Base-by-base conservation (phyloP, 1,140 invertebrate genomes). In the Bombus confusus region DNA sequence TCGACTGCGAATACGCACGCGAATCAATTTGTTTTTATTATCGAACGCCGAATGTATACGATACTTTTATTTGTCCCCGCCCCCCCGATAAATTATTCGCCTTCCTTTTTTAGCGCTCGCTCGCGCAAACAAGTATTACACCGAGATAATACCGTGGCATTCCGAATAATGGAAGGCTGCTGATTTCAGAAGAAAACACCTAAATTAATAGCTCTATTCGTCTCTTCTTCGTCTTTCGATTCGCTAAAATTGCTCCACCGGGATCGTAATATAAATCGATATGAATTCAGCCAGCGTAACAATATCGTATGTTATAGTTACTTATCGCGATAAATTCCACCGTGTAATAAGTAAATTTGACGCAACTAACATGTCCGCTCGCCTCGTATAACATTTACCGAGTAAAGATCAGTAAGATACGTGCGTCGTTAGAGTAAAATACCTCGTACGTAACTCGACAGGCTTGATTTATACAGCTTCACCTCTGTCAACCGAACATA, bases 401-500 rank as follows among this genome's bases (percentile, higher is more conserved):
- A 64, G 64, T 64, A 64, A 78, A 78, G 59, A 64, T 64, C 41
- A 43, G 37, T 39, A 62, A 15, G 25, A 64, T 78, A 64, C 37
- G 57, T 64, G 59, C 59, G 28, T 75, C 37, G 57, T 41, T 78
- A 78, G 8, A 64, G 34, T 8, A 12, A 34, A 59, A 39, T 57
- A 62, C 18, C 52, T 59, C 57, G 25, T 64, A 62, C 12, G 43
- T 75, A 75, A 34, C 43, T 25, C 43, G 3, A 31, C 37, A 31
- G 37, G 59, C 18, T 41, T 78, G 59, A 78, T 78, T 78, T 78
- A 66, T 22, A 64, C 59, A 31, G n/a, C 18, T 28, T 37, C 52
- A 41, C 52, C 75, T 78, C 37, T 64, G 75, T 64, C 75, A 77
- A 62, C 75, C 37, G 25, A 39, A 39, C 52, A 41, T 41, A 18